phyloP scores from a whole-genome alignment of 1,140 invertebrate species.

The Bombyx mori region DNA sequence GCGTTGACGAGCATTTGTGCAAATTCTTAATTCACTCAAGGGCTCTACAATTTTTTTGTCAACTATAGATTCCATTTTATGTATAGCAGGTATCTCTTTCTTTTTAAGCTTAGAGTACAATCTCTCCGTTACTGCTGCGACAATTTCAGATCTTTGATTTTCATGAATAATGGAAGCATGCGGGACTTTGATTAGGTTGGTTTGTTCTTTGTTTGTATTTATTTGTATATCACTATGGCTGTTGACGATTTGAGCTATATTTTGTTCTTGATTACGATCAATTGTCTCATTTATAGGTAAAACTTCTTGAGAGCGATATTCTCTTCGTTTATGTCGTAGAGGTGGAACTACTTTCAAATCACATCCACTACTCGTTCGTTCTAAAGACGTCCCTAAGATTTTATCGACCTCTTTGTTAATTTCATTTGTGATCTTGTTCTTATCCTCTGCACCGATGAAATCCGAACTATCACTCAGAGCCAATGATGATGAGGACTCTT shows the following conservation, averaged over 20 bases:
- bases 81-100: slow-evolving; percentile 66
- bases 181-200: slow-evolving; percentile 8
- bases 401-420: slow-evolving; percentile 62
- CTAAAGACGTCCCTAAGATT: slow-evolving; percentile 51
- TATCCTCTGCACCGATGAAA: slow-evolving; percentile 33
- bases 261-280: slow-evolving; percentile 11
- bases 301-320: slow-evolving; percentile 65
- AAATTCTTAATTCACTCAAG: slow-evolving; percentile 69
- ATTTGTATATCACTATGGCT: slow-evolving; percentile 30
- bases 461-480: slow-evolving; percentile 44
- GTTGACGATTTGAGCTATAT: slow-evolving; percentile 20
- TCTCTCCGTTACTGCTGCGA: slow-evolving; percentile 78
- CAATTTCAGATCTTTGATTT: slow-evolving; percentile 75
- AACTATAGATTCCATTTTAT: slow-evolving; percentile 48
- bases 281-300: slow-evolving; percentile 33
- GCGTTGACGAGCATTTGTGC: slow-evolving; percentile 70
- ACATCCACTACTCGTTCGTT: slow-evolving; percentile 58
- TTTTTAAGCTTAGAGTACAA: slow-evolving; percentile 76
- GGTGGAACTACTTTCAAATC: slow-evolving; percentile 55
- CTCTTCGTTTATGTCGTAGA: slow-evolving; percentile 47
- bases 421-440: slow-evolving; percentile 32
- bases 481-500: slow-evolving; percentile 43
- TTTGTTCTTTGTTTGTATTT: slow-evolving; percentile 17
- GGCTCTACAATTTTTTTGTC: slow-evolving; percentile 57
- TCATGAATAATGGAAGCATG: slow-evolving; percentile 47